phyloP scores from a whole-genome alignment of 2,113 vertebrate genomes.

The Zeus faber region DNA sequence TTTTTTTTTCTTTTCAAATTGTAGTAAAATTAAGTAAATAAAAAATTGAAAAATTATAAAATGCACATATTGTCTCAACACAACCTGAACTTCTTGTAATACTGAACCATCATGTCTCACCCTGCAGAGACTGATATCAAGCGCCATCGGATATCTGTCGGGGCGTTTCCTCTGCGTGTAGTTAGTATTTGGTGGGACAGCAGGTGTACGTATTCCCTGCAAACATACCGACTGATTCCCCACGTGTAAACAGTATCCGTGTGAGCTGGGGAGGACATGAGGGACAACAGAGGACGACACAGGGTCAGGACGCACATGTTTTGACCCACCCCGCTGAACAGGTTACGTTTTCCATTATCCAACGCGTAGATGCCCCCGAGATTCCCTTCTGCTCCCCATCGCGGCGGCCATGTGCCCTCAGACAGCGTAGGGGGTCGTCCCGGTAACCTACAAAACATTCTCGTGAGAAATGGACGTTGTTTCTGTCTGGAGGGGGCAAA shows the following conservation, averaged over 20 bases:
- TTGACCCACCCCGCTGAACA: conserved; percentile 8
- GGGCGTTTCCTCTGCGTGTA: too few relatives aligned
- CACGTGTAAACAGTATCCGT: background rate
- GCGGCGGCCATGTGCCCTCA: conserved; percentile 4
- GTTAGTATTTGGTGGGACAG: too few relatives aligned
- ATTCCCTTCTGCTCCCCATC: conserved; percentile 4
- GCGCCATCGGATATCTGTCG: too few relatives aligned
- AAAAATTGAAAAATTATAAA: too few relatives aligned
- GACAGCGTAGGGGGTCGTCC: background rate
- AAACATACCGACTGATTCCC: background rate
- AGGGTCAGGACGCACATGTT: conserved; percentile 16
- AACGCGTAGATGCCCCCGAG: conserved; percentile 9
- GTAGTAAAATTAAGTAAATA: too few relatives aligned
- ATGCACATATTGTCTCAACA: too few relatives aligned
- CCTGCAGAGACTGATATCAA: too few relatives aligned
- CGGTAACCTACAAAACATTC: background rate
- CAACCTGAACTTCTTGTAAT: too few relatives aligned
- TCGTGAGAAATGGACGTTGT: too few relatives aligned
- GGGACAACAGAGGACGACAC: background rate
- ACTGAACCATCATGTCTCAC: too few relatives aligned
- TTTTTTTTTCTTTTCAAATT: too few relatives aligned
- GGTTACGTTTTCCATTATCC: background rate
- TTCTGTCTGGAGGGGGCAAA: background rate
- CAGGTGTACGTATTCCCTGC: too few relatives aligned
- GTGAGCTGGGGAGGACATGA: background rate